phyloP scores from a whole-genome alignment of 2,888 invertebrate genomes.

The Eilema depressum region DNA sequence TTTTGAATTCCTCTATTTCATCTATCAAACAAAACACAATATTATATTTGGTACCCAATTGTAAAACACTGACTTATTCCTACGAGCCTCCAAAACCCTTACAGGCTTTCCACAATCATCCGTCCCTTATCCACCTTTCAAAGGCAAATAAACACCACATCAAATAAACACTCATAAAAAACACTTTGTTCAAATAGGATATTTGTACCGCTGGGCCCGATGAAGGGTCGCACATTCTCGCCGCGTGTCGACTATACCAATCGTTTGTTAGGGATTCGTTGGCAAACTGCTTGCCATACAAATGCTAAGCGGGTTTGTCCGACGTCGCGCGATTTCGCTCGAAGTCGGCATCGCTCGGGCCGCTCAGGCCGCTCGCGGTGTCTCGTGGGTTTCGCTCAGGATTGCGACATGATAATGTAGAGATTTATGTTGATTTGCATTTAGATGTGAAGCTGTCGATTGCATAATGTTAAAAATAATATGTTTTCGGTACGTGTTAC shows the following conservation, averaged over 20 bases:
- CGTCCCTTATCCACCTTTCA: slow-evolving; percentile 17
- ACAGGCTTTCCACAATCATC: slow-evolving; percentile 11
- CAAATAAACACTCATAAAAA: slow-evolving; percentile 52
- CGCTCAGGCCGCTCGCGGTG: slow-evolving; percentile 23
- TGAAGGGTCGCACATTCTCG: slow-evolving; percentile 48
- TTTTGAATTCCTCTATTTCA: neutral
- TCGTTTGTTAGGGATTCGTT: slow-evolving; percentile 55
- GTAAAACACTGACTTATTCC: slow-evolving; percentile 5
- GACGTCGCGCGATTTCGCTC: slow-evolving; percentile 37
- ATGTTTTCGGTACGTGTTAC: neutral
- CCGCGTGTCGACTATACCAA: slow-evolving; percentile 47
- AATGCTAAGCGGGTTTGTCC: slow-evolving; percentile 55
- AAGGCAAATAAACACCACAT: slow-evolving; percentile 43
- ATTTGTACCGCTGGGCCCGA: slow-evolving; percentile 45
- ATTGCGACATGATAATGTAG: slow-evolving; percentile 48
- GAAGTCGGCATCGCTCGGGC: slow-evolving; percentile 31
- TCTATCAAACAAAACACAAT: neutral
- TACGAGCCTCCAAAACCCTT: neutral
- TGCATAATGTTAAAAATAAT: slow-evolving; percentile 22
- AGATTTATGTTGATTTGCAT: slow-evolving; percentile 58
- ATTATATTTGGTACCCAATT: neutral
- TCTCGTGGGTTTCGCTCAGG: slow-evolving; percentile 50
- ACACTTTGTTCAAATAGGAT: slow-evolving; percentile 53
- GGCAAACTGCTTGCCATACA: slow-evolving; percentile 60
- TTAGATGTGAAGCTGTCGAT: slow-evolving; percentile 32